These are phyloP conservation scores for Thalassarche chlororhynchos DNA, from an alignment of 2,113 vertebrate genomes.

Conservation along the genomic window DNA sequence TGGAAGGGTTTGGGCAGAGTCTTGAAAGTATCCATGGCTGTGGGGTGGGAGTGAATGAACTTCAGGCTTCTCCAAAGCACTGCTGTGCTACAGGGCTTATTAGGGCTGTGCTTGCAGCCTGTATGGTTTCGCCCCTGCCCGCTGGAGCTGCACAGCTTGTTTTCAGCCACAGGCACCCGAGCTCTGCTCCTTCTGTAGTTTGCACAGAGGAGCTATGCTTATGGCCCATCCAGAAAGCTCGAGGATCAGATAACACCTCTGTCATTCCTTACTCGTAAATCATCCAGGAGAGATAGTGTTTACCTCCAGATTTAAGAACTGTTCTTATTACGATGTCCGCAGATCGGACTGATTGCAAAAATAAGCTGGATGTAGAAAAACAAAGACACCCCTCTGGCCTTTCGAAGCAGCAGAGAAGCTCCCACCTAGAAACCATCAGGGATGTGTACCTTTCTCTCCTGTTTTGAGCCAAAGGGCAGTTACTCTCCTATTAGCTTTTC, in stretches of 20 bases:
- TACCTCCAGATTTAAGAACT: background rate
- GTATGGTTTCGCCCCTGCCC: background rate
- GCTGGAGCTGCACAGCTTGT: background rate
- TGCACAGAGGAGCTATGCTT: background rate
- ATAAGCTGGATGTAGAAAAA: background rate
- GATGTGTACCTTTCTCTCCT: background rate
- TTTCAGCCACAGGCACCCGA: background rate
- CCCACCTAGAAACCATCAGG: background rate
- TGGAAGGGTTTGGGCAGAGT: background rate
- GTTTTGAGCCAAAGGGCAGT: background rate
- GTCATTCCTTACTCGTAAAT: background rate
- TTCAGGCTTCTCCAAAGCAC: background rate
- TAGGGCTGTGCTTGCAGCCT: background rate
- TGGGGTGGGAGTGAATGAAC: background rate
- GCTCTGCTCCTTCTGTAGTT: background rate
- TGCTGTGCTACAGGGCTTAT: background rate
- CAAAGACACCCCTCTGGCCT: background rate
- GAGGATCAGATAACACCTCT: background rate
- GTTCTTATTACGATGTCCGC: background rate
- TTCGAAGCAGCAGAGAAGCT: background rate
- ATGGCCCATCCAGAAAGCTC: background rate
- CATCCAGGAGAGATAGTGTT: background rate
- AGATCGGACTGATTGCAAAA: background rate
- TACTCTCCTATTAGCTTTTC: background rate
- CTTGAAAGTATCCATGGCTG: background rate